A percentile compares a stretch with the other conserved stretches of the same genome.
Evolutionary conservation across 2,888 invertebrate species (phyloP).

Genomic region (Cylloceria caligata): DNA sequence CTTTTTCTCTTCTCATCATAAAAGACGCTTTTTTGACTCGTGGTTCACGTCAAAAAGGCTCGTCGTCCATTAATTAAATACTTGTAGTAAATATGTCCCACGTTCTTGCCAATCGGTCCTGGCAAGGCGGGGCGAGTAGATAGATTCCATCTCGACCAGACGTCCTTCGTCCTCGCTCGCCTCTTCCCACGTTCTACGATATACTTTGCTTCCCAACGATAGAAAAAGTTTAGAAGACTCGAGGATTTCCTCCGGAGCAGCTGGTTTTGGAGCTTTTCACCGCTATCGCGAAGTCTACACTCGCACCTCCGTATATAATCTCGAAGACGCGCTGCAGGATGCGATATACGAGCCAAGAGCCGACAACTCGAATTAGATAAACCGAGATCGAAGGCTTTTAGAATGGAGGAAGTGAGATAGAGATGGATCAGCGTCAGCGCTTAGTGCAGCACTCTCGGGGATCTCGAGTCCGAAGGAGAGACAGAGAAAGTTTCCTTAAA

Average conservation of each 20-base stretch:
- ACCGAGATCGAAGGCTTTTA: constrained; percentile 79
- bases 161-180: neutral
- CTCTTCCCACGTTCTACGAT: constrained; percentile 12
- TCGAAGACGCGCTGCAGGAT: constrained; percentile 49
- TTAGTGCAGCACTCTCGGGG: constrained; percentile 79
- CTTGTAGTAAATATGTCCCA: constrained; percentile 27
- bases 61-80: constrained; percentile 55
- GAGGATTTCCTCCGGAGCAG: constrained; percentile 9
- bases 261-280: constrained; percentile 46
- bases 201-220: neutral
- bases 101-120: constrained; percentile 51
- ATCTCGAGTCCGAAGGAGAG: constrained; percentile 74
- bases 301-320: constrained; percentile 54
- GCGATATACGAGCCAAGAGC: constrained; percentile 74
- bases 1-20: constrained; percentile 21
- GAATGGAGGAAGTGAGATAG: constrained; percentile 78
- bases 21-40: constrained; percentile 38
- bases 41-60: constrained; percentile 49
- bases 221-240: constrained; percentile 22
- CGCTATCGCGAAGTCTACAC: constrained; percentile 62
- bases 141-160: constrained; percentile 35
- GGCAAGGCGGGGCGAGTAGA: constrained; percentile 14
- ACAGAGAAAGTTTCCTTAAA: constrained; percentile 78
- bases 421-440: constrained; percentile 82
- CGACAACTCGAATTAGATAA: constrained; percentile 84